Percentiles rank a stretch among this genome's conserved stretches.
Evolutionary conservation across 2,797 vertebrate genomes (phyloP).

Genomic region (Tachyglossus aculeatus): DNA sequence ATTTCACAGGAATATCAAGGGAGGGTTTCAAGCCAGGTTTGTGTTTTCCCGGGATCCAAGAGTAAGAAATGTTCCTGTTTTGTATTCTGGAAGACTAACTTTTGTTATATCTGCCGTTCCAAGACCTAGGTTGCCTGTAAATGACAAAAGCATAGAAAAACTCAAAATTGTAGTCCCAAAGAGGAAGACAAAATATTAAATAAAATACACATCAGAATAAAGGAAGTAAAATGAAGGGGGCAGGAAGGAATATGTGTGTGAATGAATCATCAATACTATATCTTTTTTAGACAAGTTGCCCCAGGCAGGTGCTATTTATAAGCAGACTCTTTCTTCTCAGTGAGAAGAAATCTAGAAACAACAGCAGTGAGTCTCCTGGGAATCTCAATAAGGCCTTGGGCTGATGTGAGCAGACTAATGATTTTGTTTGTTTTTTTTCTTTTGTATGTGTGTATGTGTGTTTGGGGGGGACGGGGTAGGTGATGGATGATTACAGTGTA

Average conservation of each 20-base stretch:
- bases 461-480: conserved; percentile 77
- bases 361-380: too few relatives aligned
- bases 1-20: background rate
- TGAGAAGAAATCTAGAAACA: background rate
- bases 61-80: background rate
- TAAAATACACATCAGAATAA: background rate
- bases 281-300: background rate
- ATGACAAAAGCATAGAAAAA: background rate
- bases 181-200: background rate
- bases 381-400: background rate
- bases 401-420: too few relatives aligned
- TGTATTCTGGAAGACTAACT: background rate
- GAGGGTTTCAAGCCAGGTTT: background rate
- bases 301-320: background rate
- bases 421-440: background rate
- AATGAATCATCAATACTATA: background rate
- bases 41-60: background rate
- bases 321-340: too few relatives aligned
- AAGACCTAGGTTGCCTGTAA: background rate
- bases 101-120: background rate
- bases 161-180: background rate
- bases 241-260: background rate
- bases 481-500: conserved; percentile 90
- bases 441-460: background rate
- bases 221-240: too few relatives aligned